Evolutionary conservation across 2,888 invertebrate genomes (phyloP), one percentile per base, ranked within the genome.

Genomic region (Ophraella communa): DNA sequence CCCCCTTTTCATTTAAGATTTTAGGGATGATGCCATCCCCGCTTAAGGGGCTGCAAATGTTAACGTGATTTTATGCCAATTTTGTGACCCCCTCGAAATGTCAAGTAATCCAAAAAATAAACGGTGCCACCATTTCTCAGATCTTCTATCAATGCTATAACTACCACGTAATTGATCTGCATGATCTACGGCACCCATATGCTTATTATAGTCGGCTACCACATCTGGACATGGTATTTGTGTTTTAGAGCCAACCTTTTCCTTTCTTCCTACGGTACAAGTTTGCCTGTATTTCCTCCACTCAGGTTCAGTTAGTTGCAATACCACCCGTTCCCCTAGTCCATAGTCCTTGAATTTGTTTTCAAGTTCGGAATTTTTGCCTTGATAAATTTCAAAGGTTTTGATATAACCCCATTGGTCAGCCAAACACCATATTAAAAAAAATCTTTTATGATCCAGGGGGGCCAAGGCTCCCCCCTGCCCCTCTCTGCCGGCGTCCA

Each of bases 101-200:
- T 73, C 73, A 20, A 74, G 17, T 20, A 73, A 39, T 5, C 68
- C 71, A 51, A 58, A 74, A 63, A 75, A 75, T 20, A 76, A 49
- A 45, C 70, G 21, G 62, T 74, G 73, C 74, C 74, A 75, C 74
- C 72, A 77, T 63, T 75, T 75, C 44, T 56, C 35, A 11, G 67
- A 64, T 23, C 67, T 27, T 17, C 67, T n/a, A 18, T 47, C 55
- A 17, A 64, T 42, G 42, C 55, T 44, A 47, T 66, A 66, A n/a
- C 60, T 30, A 18, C 21, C 2, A 5, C 60, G 33, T 14, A 63
- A 24, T 14, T 53, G 49, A 54, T 65, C 63, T 14, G 63, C 65
- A 5, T 45, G 51, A 30, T 66, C 64, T 11, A 65, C 66, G 39
- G 52, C 63, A n/a, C 62, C 62, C 69, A 66, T 69, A 39, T 57